These are phyloP conservation scores for Idaea straminata DNA, from an alignment of 2,888 invertebrate genomes.

Conservation along the genomic window DNA sequence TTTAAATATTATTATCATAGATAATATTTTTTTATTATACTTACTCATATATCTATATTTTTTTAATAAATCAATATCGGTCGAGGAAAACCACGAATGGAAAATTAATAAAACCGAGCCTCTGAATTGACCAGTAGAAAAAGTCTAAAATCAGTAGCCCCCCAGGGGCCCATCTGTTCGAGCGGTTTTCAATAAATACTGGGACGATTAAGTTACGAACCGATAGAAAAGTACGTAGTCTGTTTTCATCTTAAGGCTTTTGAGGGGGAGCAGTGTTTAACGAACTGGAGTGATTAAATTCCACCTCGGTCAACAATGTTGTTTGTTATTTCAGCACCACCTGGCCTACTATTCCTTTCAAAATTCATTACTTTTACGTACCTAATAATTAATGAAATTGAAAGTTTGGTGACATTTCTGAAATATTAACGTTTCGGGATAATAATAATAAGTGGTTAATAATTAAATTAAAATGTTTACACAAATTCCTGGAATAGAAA, in stretches of 20 bases:
- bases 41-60: no score
- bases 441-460: not conserved
- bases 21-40: no score
- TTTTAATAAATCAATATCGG: no score
- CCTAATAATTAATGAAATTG: not conserved
- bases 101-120: no score
- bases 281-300: not conserved
- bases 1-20: no score
- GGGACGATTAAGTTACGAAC: no score
- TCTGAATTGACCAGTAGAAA: no score
- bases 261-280: not conserved
- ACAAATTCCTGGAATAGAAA: not conserved
- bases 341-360: not conserved
- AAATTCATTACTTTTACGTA: not conserved
- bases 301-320: not conserved
- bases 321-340: not conserved
- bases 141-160: no score
- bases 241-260: not conserved
- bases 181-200: no score
- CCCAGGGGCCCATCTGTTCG: no score
- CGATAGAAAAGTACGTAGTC: not conserved
- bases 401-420: not conserved
- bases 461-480: not conserved
- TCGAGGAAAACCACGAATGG: no score
- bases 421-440: not conserved